Evolutionary conservation across 2,113 vertebrate species (phyloP).

Genomic region (Gymnarchus niloticus): DNA sequence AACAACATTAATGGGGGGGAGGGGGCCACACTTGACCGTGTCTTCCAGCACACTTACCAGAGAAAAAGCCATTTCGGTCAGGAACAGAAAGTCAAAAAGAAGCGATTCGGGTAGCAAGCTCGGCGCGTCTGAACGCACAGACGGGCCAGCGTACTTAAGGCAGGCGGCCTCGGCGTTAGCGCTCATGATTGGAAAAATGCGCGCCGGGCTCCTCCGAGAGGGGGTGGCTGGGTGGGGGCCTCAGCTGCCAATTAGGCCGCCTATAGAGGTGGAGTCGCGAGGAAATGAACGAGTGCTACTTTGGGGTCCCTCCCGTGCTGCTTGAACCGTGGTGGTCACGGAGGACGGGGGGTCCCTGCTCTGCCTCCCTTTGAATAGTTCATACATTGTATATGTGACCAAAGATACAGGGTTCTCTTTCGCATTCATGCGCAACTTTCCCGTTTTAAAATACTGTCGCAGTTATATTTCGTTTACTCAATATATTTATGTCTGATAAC

Average conservation of each 20-base stretch:
- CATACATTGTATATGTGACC: not conserved
- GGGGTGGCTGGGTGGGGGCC: not conserved
- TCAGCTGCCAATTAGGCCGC: not conserved
- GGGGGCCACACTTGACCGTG: not conserved
- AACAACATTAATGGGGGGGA: not conserved
- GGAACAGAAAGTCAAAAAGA: slow-evolving; percentile 21
- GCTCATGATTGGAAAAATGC: slow-evolving; percentile 19
- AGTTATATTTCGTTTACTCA: not conserved
- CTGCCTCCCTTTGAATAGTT: not conserved
- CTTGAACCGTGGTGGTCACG: too few relatives aligned
- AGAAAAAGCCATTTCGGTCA: slow-evolving; percentile 63
- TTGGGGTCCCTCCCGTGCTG: not conserved
- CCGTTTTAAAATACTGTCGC: not conserved
- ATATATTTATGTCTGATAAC: not conserved
- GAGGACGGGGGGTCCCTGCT: too few relatives aligned
- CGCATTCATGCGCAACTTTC: not conserved
- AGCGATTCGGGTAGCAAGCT: slow-evolving; percentile 40
- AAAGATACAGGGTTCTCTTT: not conserved
- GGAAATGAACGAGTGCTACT: not conserved
- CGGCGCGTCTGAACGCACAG: not conserved
- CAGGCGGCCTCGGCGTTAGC: not conserved
- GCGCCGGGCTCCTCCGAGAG: not conserved
- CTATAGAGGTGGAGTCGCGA: not conserved
- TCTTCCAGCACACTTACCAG: slow-evolving; percentile 56
- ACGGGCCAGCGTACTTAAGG: slow-evolving; percentile 13